phyloP scores from a whole-genome alignment of 1,140 invertebrate species.

The Temnothorax longispinosus region DNA sequence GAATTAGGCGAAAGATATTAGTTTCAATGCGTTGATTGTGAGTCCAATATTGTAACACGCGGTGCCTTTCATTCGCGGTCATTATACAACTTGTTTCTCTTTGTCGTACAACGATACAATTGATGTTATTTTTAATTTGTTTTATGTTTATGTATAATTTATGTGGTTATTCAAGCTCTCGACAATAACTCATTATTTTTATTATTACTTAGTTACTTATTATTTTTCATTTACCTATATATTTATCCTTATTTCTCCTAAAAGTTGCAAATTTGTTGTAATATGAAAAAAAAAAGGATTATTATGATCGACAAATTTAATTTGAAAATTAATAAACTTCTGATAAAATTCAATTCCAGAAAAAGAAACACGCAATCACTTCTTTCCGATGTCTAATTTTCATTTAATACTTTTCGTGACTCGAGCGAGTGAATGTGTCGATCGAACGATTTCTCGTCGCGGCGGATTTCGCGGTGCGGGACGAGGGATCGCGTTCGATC shows the following conservation, averaged over 20 bases:
- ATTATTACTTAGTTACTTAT: neutral
- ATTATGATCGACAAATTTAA: neutral
- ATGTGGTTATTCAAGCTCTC: neutral
- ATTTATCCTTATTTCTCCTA: neutral
- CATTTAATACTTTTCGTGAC: neutral
- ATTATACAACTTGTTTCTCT: neutral
- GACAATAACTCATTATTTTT: neutral
- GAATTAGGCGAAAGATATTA: neutral
- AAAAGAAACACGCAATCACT: neutral
- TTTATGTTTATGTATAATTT: neutral
- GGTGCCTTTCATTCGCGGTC: neutral
- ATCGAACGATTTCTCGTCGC: neutral
- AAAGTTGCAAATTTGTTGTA: neutral
- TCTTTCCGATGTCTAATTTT: neutral
- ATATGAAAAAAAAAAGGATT: neutral
- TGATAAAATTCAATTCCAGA: neutral
- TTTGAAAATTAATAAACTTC: neutral
- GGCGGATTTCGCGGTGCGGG: neutral
- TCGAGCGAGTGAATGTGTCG: neutral
- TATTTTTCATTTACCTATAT: neutral
- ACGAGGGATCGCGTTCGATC: neutral
- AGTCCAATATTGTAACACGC: too few species aligned
- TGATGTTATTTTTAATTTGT: neutral
- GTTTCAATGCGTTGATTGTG: neutral
- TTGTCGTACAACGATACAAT: neutral